Conservation (phyloP, 2,113 vertebrate species). For the Gallinago undulata region DNA sequence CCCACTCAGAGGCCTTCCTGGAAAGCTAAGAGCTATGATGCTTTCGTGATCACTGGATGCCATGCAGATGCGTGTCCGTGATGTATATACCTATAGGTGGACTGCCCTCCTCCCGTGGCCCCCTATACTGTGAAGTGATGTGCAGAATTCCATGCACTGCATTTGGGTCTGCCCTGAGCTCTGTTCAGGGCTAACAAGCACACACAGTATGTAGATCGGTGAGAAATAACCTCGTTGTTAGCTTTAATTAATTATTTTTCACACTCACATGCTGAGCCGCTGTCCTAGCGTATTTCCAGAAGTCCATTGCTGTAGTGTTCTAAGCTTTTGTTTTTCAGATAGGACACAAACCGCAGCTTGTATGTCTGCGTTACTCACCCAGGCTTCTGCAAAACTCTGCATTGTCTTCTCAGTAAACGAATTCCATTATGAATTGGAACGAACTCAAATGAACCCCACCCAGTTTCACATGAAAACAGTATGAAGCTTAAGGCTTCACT, state of each 20-base stretch:
- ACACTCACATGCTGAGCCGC: neutral
- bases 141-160: neutral
- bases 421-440: neutral
- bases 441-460: neutral
- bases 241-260: neutral
- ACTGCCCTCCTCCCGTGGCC: neutral
- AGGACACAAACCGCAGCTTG: neutral
- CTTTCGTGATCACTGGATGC: neutral
- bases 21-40: neutral
- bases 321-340: neutral
- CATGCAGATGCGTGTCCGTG: rapidly evolving
- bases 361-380: neutral
- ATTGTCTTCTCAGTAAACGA: neutral
- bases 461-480: neutral
- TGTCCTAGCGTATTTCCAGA: neutral
- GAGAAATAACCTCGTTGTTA: neutral
- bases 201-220: neutral
- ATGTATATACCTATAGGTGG: neutral
- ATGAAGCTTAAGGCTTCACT: neutral
- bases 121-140: rapidly evolving
- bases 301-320: neutral
- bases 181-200: neutral
- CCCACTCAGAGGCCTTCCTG: neutral
- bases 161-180: neutral
- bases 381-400: neutral